Base-by-base conservation (phyloP, 2,113 vertebrate genomes). In the Erinaceus europaeus region DNA sequence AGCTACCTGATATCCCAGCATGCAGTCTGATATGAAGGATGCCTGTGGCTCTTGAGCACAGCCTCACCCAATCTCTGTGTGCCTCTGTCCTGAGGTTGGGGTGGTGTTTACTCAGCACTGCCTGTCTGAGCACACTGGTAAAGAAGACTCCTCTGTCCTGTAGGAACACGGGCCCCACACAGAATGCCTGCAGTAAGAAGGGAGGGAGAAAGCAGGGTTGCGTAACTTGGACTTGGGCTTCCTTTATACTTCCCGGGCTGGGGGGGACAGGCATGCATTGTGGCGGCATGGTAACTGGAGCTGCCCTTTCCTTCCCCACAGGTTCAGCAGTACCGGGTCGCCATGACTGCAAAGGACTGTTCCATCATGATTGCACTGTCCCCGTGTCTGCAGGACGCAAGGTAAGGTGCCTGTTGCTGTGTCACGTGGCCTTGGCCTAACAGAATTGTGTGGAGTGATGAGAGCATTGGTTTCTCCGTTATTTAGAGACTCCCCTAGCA, bases 291-390 rank as follows among this genome's bases (percentile, higher is more conserved):
- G 32, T 52, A 34, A 27, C 18, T 11, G 36, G 55, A 23, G 83
- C 79, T 92, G 46, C 72, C 2, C 4, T 21, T 1, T 48, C 4
- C 23, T 38, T 52, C 85, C 38, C 59, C 10, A 0, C 77, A 99
- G 99, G 98, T 99, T 88, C 98, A 99, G 88, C 99, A 99, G 95
- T 99, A 99, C 96, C 97, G 98, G 62, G 98, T 98, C 6, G 98
- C 99, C 69, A 99, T 99, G 98, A 99, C 99, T 0, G 98, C 99
- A 32, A 99, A 99, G 91, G 99, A 99, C 96, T 99, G 99, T 94
- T 99, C 99, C 86, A 97, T 99, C 94, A 99, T 99, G 98, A 98
- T 99, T 1, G 96, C 98, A 3, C 98, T 99, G 14, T 98, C 98
- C 5, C 98, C 99, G 17, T 97, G 97, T 57, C 94, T 96, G 27